Evolutionary conservation across 2,888 invertebrate genomes (phyloP).

Genomic region (Mongoloraphidia duomilia): DNA sequence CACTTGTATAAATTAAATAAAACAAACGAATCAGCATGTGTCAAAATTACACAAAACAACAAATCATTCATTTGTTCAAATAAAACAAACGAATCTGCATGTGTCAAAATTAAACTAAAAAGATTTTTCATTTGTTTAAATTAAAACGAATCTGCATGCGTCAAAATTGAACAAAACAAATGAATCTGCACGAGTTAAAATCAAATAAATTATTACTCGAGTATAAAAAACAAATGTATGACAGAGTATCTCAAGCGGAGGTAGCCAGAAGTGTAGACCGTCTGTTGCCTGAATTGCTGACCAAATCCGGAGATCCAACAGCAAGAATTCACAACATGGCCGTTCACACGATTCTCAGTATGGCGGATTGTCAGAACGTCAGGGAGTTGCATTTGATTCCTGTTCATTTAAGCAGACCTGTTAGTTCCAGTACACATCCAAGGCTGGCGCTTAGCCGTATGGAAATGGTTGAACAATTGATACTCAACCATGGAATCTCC

Average conservation of each 20-base stretch:
- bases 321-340: constrained; percentile 76
- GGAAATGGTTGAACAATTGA: constrained; percentile 77
- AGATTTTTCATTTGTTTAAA: too few relatives aligned
- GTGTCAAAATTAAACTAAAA: too few relatives aligned
- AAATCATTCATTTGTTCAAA: too few relatives aligned
- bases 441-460: constrained; percentile 70
- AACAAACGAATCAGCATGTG: too few relatives aligned
- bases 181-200: background rate
- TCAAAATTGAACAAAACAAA: too few relatives aligned
- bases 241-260: constrained; percentile 68
- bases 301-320: constrained; percentile 78
- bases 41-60: too few relatives aligned
- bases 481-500: constrained; percentile 71
- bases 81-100: too few relatives aligned
- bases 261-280: constrained; percentile 71
- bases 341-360: constrained; percentile 72
- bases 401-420: constrained; percentile 66
- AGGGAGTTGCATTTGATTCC: constrained; percentile 71
- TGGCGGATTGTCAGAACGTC: constrained; percentile 70
- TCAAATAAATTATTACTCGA: background rate
- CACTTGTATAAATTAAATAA: too few relatives aligned
- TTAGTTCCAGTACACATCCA: constrained; percentile 74
- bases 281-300: constrained; percentile 64
- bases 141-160: too few relatives aligned
- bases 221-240: constrained; percentile 11